Conservation (phyloP, 2,888 invertebrate species). For the Neuroscelio doddi region DNA sequence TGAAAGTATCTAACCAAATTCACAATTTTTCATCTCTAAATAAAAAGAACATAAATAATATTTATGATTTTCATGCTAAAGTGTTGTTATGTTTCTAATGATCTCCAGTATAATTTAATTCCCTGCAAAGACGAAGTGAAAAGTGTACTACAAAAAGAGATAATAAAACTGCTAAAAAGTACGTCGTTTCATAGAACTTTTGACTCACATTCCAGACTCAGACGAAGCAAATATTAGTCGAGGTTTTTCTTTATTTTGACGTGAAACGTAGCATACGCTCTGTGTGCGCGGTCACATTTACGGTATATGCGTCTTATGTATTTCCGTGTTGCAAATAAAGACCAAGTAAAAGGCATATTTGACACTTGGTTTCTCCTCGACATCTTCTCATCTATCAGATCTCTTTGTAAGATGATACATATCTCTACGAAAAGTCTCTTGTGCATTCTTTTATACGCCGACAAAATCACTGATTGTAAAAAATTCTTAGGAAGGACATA, state of each 20-base stretch:
- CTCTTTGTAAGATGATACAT: slow-evolving; percentile 23
- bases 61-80: too few relatives aligned
- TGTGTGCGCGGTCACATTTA: slow-evolving; percentile 23
- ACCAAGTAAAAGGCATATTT: slow-evolving; percentile 30
- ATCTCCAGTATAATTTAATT: too few relatives aligned
- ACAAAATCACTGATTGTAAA: slow-evolving; percentile 2
- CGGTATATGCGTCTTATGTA: slow-evolving; percentile 24
- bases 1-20: too few relatives aligned
- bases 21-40: too few relatives aligned
- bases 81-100: too few relatives aligned
- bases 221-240: slow-evolving; percentile 27
- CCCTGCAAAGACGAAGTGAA: too few relatives aligned
- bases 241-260: slow-evolving; percentile 25
- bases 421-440: slow-evolving; percentile 16
- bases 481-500: slow-evolving; percentile 13
- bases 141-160: too few relatives aligned
- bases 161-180: background rate
- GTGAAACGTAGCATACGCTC: slow-evolving; percentile 11
- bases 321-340: slow-evolving; percentile 32
- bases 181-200: slow-evolving; percentile 1
- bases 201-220: slow-evolving; percentile 9
- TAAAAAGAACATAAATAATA: too few relatives aligned
- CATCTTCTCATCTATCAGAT: slow-evolving; percentile 25
- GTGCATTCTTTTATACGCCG: slow-evolving; percentile 12
- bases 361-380: slow-evolving; percentile 26